Evolutionary conservation across 2,113 vertebrate species (phyloP).

Genomic region (Pleuronectes platessa): DNA sequence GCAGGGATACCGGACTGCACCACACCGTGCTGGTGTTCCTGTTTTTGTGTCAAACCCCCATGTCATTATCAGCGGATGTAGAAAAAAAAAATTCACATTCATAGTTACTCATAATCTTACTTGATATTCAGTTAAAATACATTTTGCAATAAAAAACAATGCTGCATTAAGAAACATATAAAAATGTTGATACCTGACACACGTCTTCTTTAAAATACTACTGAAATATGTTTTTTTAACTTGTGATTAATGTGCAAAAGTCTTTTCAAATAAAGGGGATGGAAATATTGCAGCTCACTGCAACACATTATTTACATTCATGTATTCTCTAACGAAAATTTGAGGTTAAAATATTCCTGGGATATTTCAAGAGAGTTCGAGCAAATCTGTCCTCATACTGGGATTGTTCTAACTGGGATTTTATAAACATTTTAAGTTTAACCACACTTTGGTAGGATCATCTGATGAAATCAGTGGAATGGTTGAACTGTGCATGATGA

Average conservation of each 20-base stretch:
- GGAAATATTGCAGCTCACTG: background rate
- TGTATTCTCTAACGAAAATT: no score
- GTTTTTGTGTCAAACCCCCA: background rate
- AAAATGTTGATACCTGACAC: no score
- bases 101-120: background rate
- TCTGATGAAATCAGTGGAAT: background rate
- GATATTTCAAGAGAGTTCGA: background rate
- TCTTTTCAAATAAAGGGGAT: background rate
- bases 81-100: constrained; percentile 4
- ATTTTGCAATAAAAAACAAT: background rate
- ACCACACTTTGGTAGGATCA: background rate
- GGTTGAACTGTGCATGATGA: background rate
- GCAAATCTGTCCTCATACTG: background rate
- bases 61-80: background rate
- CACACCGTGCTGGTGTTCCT: background rate
- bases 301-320: no score
- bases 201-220: background rate
- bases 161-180: constrained; percentile 6
- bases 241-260: background rate
- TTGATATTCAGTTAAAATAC: background rate
- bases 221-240: background rate
- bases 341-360: background rate
- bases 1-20: background rate
- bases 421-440: background rate
- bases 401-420: background rate